Conservation (phyloP, 2,797 vertebrate genomes). For the Xiphorhynchus erythropygius region DNA sequence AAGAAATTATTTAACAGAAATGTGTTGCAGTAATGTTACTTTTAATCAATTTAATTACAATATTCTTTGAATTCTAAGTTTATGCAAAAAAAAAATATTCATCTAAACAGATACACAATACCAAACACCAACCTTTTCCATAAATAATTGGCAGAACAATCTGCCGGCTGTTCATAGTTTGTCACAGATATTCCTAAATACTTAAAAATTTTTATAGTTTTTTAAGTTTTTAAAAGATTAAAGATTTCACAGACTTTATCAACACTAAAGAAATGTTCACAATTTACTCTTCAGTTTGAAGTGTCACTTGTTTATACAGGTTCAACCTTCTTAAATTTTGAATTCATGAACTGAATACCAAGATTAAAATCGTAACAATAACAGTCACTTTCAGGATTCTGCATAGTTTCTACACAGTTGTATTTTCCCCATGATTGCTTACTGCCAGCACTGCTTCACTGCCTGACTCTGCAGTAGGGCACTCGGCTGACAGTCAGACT, state of each 20-base stretch:
- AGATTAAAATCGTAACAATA: neutral
- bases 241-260: neutral
- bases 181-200: neutral
- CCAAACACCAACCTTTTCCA: neutral
- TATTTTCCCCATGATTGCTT: neutral
- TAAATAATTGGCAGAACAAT: neutral
- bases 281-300: neutral
- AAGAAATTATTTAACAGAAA: neutral
- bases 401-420: neutral
- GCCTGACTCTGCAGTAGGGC: neutral
- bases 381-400: neutral
- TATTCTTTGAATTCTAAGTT: neutral
- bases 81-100: neutral
- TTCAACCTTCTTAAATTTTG: neutral
- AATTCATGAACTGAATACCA: neutral
- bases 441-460: neutral
- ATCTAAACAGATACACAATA: neutral
- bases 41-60: neutral
- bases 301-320: neutral
- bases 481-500: rapidly evolving
- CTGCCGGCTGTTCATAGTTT: neutral
- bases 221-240: neutral
- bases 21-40: neutral
- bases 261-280: neutral
- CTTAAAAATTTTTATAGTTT: neutral